Conservation (phyloP, 2,113 vertebrate species). For the Catharus bicknelli region DNA sequence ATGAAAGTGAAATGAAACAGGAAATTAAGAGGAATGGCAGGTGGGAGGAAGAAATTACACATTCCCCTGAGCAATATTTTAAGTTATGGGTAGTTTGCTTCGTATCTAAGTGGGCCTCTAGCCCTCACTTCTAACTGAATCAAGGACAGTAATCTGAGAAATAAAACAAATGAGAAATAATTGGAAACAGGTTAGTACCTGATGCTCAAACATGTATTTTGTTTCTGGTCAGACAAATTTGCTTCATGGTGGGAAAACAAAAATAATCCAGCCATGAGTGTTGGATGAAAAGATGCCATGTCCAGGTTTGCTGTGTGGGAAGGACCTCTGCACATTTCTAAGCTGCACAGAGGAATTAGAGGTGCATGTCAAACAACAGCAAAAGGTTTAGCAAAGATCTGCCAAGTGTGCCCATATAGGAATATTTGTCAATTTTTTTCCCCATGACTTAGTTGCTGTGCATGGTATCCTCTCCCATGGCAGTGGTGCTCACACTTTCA, state of each 20-base stretch:
- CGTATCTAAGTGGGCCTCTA: background rate
- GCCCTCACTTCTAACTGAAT: background rate
- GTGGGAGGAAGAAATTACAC: background rate
- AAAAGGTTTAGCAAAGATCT: background rate
- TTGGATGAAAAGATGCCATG: background rate
- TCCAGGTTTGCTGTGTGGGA: background rate
- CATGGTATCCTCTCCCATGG: background rate
- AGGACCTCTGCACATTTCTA: background rate
- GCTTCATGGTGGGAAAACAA: background rate
- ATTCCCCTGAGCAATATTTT: background rate
- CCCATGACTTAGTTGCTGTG: background rate
- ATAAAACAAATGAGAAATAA: background rate
- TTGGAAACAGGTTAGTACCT: background rate
- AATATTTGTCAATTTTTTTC: background rate
- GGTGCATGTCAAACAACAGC: background rate
- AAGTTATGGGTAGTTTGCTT: background rate
- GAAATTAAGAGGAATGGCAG: conserved; percentile 40
- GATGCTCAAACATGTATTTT: background rate
- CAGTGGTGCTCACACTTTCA: background rate
- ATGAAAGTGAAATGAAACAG: conserved; percentile 34
- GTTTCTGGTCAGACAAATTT: background rate
- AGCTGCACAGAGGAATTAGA: background rate
- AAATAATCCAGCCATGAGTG: background rate
- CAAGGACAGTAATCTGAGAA: background rate
- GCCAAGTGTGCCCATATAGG: background rate